phyloP scores from a whole-genome alignment of 2,797 vertebrate species.

The Microctenopoma lineatum region DNA sequence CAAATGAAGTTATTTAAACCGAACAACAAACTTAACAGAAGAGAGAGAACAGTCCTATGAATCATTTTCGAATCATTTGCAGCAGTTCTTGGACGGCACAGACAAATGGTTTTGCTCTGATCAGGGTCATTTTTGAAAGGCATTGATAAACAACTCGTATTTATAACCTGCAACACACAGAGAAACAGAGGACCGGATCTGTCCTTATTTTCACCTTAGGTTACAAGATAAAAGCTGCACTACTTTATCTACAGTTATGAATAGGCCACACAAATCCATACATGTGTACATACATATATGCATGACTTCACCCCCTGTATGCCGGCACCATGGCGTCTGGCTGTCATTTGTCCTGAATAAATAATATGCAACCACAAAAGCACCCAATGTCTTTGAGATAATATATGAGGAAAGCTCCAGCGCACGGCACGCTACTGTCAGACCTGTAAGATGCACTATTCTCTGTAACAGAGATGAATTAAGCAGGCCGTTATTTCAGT shows the following conservation, averaged over 20 bases:
- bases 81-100: background rate
- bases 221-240: background rate
- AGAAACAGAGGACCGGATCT: background rate
- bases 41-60: background rate
- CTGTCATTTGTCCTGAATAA: constrained; percentile 24
- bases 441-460: background rate
- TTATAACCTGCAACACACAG: background rate
- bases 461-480: background rate
- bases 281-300: background rate
- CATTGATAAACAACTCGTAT: background rate
- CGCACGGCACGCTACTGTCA: constrained; percentile 9
- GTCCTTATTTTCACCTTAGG: background rate
- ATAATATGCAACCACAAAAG: background rate
- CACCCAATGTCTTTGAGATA: constrained; percentile 13
- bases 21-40: no score
- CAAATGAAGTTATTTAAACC: background rate
- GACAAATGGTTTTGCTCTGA: background rate
- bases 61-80: background rate
- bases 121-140: background rate
- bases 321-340: constrained; percentile 2
- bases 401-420: constrained; percentile 6
- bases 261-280: background rate
- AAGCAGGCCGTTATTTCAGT: background rate
- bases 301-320: background rate
- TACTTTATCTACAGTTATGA: background rate